These are phyloP conservation scores for Echinops telfairi DNA, from an alignment of 2,113 vertebrate genomes.

Conservation along the genomic window DNA sequence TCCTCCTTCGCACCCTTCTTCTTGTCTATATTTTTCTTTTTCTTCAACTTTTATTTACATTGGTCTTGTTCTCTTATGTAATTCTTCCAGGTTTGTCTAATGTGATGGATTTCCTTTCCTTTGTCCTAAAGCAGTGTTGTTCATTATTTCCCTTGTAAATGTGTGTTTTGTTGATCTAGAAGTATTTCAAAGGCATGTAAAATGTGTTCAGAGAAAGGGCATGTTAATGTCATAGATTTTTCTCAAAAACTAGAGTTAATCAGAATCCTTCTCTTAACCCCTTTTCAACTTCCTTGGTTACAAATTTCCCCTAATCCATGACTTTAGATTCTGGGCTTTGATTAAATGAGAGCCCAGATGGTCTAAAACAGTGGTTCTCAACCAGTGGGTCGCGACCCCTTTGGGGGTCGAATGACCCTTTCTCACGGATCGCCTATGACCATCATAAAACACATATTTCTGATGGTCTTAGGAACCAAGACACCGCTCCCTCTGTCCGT, in stretches of 20 bases:
- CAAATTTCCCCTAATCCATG: background rate
- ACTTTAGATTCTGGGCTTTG: background rate
- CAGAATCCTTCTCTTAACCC: background rate
- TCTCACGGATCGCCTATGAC: too few species aligned
- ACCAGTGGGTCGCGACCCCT: too few species aligned
- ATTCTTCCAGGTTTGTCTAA: slow-evolving; percentile 51
- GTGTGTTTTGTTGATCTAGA: slow-evolving; percentile 25
- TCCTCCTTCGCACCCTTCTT: background rate
- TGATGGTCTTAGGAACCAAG: too few species aligned
- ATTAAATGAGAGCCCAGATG: background rate
- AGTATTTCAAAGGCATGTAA: slow-evolving; percentile 50
- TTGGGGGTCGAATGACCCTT: too few species aligned
- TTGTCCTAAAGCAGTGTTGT: background rate
- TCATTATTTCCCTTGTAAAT: slow-evolving; percentile 21
- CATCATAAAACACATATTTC: too few species aligned
- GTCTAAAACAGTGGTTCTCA: background rate
- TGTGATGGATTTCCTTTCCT: slow-evolving; percentile 67
- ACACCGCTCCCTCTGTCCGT: too few species aligned
- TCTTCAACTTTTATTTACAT: slow-evolving; percentile 4
- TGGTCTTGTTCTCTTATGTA: slow-evolving; percentile 54
- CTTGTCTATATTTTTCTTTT: background rate
- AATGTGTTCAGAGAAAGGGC: slow-evolving; percentile 1
- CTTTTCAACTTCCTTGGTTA: slow-evolving; percentile 1
- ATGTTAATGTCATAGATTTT: slow-evolving; percentile 53
- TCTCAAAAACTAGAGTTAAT: slow-evolving; percentile 31